Evolutionary conservation across 1,140 invertebrate species (phyloP), one percentile per base, ranked within the genome.

Genomic region (Apocrypta bakeri): DNA sequence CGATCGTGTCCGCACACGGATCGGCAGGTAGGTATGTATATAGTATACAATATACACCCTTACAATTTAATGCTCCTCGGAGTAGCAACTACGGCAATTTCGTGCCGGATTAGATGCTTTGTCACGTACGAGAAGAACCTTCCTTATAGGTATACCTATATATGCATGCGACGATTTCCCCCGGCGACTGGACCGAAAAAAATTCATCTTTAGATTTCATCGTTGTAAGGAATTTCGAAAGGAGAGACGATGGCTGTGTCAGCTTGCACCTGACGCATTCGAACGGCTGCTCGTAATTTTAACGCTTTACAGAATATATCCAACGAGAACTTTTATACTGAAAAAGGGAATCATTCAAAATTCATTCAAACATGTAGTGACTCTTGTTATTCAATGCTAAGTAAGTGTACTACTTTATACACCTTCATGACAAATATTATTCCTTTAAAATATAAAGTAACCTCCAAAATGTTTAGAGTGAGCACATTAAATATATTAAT

Each of bases 101-200:
- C 24, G 7, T 48, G 71, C 6, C 71, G 37, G 21, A 73, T 73
- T 73, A 73, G 33, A 73, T 73, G 71, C 71, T 73, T 73, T 73
- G 71, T 42, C 71, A 73, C 71, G 68, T 56, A 21, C 17, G 4
- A 4, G 40, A 42, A 9, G 33, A 9, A 37, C n/a, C n/a, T n/a
- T n/a, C n/a, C n/a, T n/a, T n/a, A n/a, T n/a, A n/a, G n/a, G 68
- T 71, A 37, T 71, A 71, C 8, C 68, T 37, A 9, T 37, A 37
- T n/a, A n/a, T n/a, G n/a, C n/a, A n/a, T n/a, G n/a, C n/a, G n/a
- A n/a, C n/a, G n/a, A n/a, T n/a, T n/a, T n/a, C n/a, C n/a, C n/a
- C n/a, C n/a, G n/a, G n/a, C n/a, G n/a, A n/a, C n/a, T n/a, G n/a
- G n/a, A n/a, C n/a, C n/a, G 42, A 11, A 48, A 2, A 24, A 68